A percentile compares a stretch with the other conserved stretches of the same genome.
These are phyloP conservation scores for Gorsachius magnificus DNA, from an alignment of 2,797 vertebrate genomes.

Conservation along the genomic window DNA sequence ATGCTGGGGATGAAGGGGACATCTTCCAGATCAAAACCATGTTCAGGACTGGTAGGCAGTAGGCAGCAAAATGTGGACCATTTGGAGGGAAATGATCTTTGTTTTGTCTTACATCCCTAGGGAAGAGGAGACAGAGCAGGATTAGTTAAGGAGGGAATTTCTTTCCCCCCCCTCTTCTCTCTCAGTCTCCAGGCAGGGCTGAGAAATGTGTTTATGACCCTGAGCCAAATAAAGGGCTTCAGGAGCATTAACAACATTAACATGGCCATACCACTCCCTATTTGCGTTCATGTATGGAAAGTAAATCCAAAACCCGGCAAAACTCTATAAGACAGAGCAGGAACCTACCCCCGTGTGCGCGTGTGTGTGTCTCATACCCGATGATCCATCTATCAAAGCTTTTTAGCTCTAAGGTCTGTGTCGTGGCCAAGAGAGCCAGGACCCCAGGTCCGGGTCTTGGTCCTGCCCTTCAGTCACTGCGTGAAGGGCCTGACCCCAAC, in stretches of 20 bases:
- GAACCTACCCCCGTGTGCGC: background rate
- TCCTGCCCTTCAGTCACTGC: background rate
- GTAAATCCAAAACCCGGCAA: rapidly evolving
- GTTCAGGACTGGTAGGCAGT: background rate
- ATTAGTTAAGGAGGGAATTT: background rate
- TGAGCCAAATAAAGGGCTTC: background rate
- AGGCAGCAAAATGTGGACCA: background rate
- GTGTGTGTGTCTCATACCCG: rapidly evolving
- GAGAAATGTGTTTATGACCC: background rate
- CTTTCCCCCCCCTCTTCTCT: background rate
- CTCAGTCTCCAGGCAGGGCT: background rate
- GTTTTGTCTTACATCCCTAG: background rate
- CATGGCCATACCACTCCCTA: background rate
- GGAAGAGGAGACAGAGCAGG: background rate
- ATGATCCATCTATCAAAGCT: background rate
- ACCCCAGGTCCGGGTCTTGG: background rate
- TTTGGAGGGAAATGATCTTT: background rate
- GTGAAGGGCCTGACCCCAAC: background rate
- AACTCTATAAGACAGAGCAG: background rate
- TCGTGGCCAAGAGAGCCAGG: rapidly evolving
- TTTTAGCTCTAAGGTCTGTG: background rate
- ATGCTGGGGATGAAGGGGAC: background rate
- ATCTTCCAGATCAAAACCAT: background rate
- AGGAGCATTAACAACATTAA: background rate
- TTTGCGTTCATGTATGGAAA: background rate